These are phyloP conservation scores for Bombus polaris DNA, from an alignment of 1,140 invertebrate genomes.

Conservation along the genomic window DNA sequence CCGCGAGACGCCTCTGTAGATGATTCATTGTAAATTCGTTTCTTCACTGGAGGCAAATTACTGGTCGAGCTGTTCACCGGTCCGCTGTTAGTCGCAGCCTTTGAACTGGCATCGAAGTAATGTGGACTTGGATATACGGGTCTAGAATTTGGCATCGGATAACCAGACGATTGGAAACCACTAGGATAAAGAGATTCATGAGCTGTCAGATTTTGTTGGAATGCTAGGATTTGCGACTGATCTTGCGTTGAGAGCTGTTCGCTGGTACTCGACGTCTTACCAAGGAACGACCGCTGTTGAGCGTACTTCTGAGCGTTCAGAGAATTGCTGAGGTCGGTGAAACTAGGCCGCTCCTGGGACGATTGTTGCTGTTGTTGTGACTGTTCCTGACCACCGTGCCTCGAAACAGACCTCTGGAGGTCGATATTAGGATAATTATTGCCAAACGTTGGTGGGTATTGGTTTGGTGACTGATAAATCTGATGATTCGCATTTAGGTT, in stretches of 20 bases:
- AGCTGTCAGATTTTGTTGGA: conserved; percentile 73
- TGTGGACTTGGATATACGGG: conserved; percentile 77
- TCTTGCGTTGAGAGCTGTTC: conserved; percentile 64
- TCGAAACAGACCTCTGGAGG: conserved; percentile 62
- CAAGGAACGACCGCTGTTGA: conserved; percentile 66
- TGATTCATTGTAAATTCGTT: conserved; percentile 78
- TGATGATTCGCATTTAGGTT: conserved; percentile 74
- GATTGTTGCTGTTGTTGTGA: conserved; percentile 48
- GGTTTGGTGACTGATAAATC: conserved; percentile 72
- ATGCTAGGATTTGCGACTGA: conserved; percentile 72
- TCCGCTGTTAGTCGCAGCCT: conserved; percentile 46
- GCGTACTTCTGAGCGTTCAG: conserved; percentile 67
- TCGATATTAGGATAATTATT: conserved; percentile 72
- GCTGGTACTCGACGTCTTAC: conserved; percentile 41
- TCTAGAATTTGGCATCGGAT: conserved; percentile 75
- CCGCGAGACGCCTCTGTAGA: conserved; percentile 53
- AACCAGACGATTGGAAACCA: conserved; percentile 77
- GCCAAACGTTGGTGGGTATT: conserved; percentile 72
- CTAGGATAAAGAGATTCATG: conserved; percentile 77
- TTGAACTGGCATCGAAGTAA: conserved; percentile 77
- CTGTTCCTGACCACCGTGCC: conserved; percentile 64
- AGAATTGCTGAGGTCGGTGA: conserved; percentile 61
- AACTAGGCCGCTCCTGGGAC: conserved; percentile 58
- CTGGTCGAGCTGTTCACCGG: conserved; percentile 29
- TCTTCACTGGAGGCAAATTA: conserved; percentile 77